These are phyloP conservation scores for Arrhopalites spinosus DNA, from an alignment of 2,888 invertebrate genomes.

Conservation along the genomic window DNA sequence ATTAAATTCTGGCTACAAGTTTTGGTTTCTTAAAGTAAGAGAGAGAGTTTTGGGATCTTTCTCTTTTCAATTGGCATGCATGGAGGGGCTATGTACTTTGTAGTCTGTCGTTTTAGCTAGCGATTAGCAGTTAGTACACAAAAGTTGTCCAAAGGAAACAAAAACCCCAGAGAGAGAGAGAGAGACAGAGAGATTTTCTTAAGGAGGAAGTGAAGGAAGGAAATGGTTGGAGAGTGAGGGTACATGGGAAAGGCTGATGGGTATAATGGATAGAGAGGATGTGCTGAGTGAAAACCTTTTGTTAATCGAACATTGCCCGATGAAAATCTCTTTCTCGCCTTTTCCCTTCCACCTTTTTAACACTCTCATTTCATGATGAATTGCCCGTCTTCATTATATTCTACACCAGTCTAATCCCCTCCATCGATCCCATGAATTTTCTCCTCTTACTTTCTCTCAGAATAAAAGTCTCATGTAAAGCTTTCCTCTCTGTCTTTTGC, in stretches of 20 bases:
- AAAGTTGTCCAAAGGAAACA: conserved; percentile 20
- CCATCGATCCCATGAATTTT: background rate
- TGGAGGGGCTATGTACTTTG: background rate
- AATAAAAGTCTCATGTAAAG: conserved; percentile 16
- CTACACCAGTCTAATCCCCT: conserved; percentile 11
- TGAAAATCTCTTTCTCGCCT: conserved; percentile 23
- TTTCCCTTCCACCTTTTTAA: conserved; percentile 24
- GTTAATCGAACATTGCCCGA: conserved; percentile 21
- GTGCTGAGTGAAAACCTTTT: conserved; percentile 13
- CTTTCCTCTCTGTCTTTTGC: conserved; percentile 18
- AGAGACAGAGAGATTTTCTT: background rate
- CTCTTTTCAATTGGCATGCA: background rate
- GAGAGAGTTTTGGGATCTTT: background rate
- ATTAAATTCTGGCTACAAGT: background rate
- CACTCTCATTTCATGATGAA: conserved; percentile 38
- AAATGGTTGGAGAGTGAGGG: background rate
- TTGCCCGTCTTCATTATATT: conserved; percentile 35
- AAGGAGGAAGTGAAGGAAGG: background rate
- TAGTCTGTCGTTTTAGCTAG: background rate
- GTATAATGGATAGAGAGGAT: background rate
- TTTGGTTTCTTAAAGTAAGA: background rate
- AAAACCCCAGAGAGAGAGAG: background rate
- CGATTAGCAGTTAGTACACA: conserved; percentile 16
- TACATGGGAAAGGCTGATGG: background rate
- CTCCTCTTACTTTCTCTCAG: too few species aligned